Evolutionary conservation across 2,888 invertebrate species (phyloP).

Genomic region (Nemotelus pantherinus): DNA sequence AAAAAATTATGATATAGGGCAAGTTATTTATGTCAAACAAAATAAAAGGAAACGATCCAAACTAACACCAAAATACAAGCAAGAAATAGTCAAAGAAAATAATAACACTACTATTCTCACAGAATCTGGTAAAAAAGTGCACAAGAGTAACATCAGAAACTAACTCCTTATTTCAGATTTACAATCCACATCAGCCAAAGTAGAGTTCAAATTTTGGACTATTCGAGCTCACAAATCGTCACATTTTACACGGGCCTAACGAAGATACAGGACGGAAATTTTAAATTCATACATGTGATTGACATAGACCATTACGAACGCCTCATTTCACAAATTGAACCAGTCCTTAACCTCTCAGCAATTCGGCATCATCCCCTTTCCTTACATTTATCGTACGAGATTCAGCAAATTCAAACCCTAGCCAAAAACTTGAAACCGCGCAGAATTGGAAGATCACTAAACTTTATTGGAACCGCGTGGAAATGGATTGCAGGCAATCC

Average conservation of each 20-base stretch:
- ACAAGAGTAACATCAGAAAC: not conserved
- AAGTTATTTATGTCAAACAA: constrained; percentile 47
- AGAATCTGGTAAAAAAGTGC: constrained; percentile 30
- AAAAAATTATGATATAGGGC: constrained; percentile 47
- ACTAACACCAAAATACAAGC: constrained; percentile 40
- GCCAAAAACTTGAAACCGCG: not conserved
- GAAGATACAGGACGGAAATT: not conserved
- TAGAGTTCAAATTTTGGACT: constrained; percentile 1
- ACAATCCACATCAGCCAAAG: not conserved
- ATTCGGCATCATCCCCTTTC: not conserved
- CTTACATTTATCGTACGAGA: not conserved
- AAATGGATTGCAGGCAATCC: not conserved
- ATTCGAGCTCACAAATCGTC: not conserved
- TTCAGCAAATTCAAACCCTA: not conserved
- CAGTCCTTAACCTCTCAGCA: not conserved
- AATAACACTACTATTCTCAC: constrained; percentile 35
- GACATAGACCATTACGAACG: not conserved
- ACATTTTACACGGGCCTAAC: not conserved
- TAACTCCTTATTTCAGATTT: not conserved
- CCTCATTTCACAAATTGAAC: not conserved
- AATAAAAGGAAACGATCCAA: constrained; percentile 51
- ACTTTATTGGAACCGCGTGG: not conserved
- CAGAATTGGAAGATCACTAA: not conserved
- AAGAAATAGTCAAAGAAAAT: constrained; percentile 49
- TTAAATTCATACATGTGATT: not conserved